Evolutionary conservation across 1,140 invertebrate genomes (phyloP), one percentile per base, ranked within the genome.

Genomic region (Achroia grisella): DNA sequence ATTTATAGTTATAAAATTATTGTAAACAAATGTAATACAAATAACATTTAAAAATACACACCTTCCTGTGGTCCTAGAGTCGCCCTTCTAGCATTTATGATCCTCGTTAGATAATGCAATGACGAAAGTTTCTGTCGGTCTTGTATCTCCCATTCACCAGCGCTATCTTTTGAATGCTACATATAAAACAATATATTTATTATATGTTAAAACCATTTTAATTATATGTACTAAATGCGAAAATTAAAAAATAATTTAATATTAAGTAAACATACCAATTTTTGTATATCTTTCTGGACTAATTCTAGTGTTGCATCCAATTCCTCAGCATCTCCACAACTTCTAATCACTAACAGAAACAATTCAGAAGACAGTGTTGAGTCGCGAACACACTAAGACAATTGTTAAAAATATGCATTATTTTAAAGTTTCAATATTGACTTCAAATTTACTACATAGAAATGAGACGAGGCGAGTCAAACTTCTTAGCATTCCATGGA

Each of bases 111-210:
- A 86, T 95, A 97, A 40, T 91, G 86, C 30, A 98, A 86, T 71
- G 94, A 97, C 32, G 93, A 95, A n/a, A 98, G 73, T 73, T 97
- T 95, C 57, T 96, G 94, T 66, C 97, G 95, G 17, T 97, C 92
- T 27, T 90, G 88, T 17, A 93, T 74, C 71, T 96, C 94, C 82
- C 94, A 93, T 55, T 94, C 93, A 4, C 93, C 93, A 1, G 93
- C 94, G 15, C 91, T 92, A 79, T 97, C 95, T 70, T 91, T 90
- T 3, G 94, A 95, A 69, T 95, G 89, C 89, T 93, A 52, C 10
- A 70, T 23, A 3, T 23, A n/a, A 23, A 23, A 23, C 17, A 71
- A 62, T 33, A 42, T 3, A 39, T n/a, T n/a, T n/a, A n/a, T n/a
- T n/a, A n/a, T n/a, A n/a, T n/a, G 31, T 32, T n/a, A 32, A 32